Evolutionary conservation across 1,140 invertebrate species (phyloP), one percentile per base, ranked within the genome.

Genomic region (Bombus balteatus): DNA sequence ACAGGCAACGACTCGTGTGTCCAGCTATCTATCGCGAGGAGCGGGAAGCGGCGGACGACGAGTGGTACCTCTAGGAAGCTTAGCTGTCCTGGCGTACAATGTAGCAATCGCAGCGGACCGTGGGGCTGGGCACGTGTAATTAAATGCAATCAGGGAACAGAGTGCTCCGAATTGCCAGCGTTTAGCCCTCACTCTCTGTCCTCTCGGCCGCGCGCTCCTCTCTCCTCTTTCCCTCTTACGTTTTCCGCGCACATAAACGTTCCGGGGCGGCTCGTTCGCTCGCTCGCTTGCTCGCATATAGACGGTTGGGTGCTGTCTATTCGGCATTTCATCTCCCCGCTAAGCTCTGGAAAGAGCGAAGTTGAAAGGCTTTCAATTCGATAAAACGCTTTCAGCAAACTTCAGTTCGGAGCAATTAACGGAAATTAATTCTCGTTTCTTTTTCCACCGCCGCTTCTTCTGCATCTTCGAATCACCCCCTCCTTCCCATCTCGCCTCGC

Each of bases 101-200:
- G 92, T 92, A 93, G 91, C 92, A 93, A 94, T 94, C 90, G 89
- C 86, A 89, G 88, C 84, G 62, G 66, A 66, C 47, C 82, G 87
- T 88, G 57, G 89, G 88, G 86, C 85, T 76, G 89, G 89, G 89
- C 91, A 91, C 90, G 90, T 93, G 93, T 94, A 94, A 94, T 94
- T 94, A 94, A 94, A 94, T 94, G 93, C 94, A 94, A 94, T 94
- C 93, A 94, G 92, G 89, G 91, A 92, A 93, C 90, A 92, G 93
- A 92, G 93, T 93, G 92, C 90, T 93, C 90, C 89, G 91, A 94
- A 94, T 94, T 92, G 92, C 93, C 93, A 90, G 91, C 93, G 92
- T 94, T 93, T 94, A 93, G 91, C 78, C 65, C 89, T 92, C 91
- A 75, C 89, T 85, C 91, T 88, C 87, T 88, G 89, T 47, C 86